phyloP scores from a whole-genome alignment of 2,888 invertebrate species.

The Furcula furcula region DNA sequence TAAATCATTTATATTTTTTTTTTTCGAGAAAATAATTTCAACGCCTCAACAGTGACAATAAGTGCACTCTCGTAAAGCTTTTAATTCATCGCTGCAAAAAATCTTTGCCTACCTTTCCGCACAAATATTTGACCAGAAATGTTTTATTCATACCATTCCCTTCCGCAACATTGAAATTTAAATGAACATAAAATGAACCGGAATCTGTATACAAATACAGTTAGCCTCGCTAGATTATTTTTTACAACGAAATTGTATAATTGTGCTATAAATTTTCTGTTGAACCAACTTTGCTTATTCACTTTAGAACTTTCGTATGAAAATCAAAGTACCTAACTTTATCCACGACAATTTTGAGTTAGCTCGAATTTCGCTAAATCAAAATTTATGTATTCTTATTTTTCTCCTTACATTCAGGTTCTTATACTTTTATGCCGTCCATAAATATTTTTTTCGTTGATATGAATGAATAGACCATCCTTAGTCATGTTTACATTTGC shows the following conservation, averaged over 20 bases:
- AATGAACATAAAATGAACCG: conserved; percentile 34
- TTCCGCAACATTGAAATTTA: conserved; percentile 36
- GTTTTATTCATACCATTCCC: conserved; percentile 44
- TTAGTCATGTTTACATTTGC: neutral
- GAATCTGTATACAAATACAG: conserved; percentile 28
- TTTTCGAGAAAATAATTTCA: too few relatives aligned
- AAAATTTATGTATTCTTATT: neutral
- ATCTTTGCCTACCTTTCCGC: conserved; percentile 29
- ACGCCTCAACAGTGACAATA: too few relatives aligned
- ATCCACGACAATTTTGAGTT: conserved; percentile 2
- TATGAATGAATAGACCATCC: neutral
- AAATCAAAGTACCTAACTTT: conserved; percentile 10
- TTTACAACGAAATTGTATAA: conserved; percentile 25
- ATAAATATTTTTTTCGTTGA: neutral
- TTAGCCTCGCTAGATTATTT: conserved; percentile 23
- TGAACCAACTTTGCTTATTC: conserved; percentile 12
- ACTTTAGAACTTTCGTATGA: conserved; percentile 8
- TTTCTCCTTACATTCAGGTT: neutral
- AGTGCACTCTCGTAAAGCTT: conserved; percentile 16
- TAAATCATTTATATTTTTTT: too few relatives aligned
- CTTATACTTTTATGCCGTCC: too few relatives aligned
- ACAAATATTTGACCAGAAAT: conserved; percentile 44
- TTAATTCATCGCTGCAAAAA: conserved; percentile 30
- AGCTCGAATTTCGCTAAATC: neutral
- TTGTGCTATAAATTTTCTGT: conserved; percentile 18